These are phyloP conservation scores for Coregonus clupeaformis DNA, from an alignment of 2,113 vertebrate species.

Conservation along the genomic window DNA sequence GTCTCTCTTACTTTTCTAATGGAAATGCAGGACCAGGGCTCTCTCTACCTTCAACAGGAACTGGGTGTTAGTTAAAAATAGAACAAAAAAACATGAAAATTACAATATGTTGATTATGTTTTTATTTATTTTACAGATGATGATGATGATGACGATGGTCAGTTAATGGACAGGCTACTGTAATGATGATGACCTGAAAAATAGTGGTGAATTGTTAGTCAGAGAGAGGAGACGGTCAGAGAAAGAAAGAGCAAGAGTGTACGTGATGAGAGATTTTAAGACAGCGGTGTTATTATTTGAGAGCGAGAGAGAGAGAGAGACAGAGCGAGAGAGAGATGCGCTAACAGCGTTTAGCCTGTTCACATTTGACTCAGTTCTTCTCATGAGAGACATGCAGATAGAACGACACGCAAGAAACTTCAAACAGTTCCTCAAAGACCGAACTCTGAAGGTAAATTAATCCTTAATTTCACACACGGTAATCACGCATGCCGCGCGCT, in stretches of 20 bases:
- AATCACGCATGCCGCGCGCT: neutral
- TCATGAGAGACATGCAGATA: constrained; percentile 50
- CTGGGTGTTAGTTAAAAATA: neutral
- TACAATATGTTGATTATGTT: constrained; percentile 6
- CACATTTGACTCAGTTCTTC: constrained; percentile 57
- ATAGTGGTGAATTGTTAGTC: constrained; percentile 21
- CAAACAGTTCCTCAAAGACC: constrained; percentile 32
- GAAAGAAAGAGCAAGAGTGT: constrained; percentile 15
- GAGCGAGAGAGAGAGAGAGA: constrained; percentile 13
- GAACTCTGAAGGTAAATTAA: constrained; percentile 61
- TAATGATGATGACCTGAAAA: constrained; percentile 46
- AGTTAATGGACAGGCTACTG: neutral
- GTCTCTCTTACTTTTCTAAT: neutral
- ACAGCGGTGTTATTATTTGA: constrained; percentile 52
- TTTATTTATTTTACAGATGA: neutral
- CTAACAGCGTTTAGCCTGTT: constrained; percentile 62
- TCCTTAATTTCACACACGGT: neutral
- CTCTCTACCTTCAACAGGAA: too few relatives aligned
- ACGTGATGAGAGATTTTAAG: constrained; percentile 57
- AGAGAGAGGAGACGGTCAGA: neutral
- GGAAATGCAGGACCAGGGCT: neutral
- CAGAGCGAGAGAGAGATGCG: constrained; percentile 28
- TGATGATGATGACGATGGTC: constrained; percentile 8
- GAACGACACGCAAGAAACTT: constrained; percentile 41
- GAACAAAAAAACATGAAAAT: neutral